Evolutionary conservation across 2,113 vertebrate species (phyloP), one percentile per base, ranked within the genome.

Genomic region (Phyllopteryx taeniolatus): DNA sequence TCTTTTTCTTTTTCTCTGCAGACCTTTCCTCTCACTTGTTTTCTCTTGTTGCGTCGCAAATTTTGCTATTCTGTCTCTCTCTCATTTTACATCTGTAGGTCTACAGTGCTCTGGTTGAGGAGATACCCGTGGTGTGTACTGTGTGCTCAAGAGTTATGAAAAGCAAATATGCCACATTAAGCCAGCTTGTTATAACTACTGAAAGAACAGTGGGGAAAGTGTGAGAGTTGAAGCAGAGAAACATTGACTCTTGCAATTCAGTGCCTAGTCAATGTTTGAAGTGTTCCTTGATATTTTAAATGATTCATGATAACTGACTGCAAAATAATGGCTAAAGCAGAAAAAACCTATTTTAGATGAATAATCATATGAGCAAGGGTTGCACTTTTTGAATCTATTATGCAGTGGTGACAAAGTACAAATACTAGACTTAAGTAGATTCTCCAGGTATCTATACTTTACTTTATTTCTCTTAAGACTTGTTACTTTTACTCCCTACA

Each of bases 241-340:
- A 78, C 63, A 83, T 81, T 72, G 78, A 84, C 72, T 78, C 75
- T 54, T 51, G 39, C 63, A 67, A 71, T 74, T 83, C 71, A 72
- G 51, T 74, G 79, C 70, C 76, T 75, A 87, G 77, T 83, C 86
- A 81, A 66, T 70, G 81, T 80, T 84, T 84, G 74, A 79, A 81
- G 79, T 86, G 79, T 84, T 73, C 70, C 69, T 72, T 76, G 60
- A 72, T 80, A 83, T 79, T 73, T 79, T 56, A 22, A 78, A 77
- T 74, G 49, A 27, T 77, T 88, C 31, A 57, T 62, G 3, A 31
- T 53, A 57, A 70, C 70, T 46, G 80, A 74, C 75, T 68, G 56
- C 56, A 75, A 39, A 42, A 73, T 49, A 70, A 71, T 67, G 68
- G 8, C 74, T 73, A 27, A 35, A 72, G 22, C 8, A 19, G 65